These are phyloP conservation scores for Progne subis DNA, from an alignment of 2,113 vertebrate species.

Conservation along the genomic window DNA sequence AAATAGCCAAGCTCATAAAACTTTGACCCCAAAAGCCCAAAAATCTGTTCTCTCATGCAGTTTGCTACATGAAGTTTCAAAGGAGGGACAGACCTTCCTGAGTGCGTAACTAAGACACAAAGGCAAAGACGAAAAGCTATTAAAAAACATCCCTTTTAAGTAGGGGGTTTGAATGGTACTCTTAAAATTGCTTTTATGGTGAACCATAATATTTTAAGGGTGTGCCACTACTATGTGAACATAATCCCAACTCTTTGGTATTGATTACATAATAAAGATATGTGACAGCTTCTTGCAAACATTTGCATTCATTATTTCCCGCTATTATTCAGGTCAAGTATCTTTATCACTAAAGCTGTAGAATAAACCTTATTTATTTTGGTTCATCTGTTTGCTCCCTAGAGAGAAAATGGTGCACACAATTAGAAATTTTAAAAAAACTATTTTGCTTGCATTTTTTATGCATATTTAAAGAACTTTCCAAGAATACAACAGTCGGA, in stretches of 20 bases:
- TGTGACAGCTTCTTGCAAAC: not conserved
- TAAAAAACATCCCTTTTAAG: not conserved
- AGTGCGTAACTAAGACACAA: not conserved
- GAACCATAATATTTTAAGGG: not conserved
- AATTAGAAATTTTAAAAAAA: not conserved
- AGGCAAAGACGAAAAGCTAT: not conserved
- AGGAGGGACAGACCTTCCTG: not conserved
- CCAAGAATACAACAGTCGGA: not conserved
- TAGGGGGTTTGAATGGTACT: not conserved
- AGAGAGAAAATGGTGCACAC: not conserved
- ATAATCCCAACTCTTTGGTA: not conserved
- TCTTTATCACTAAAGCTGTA: slow-evolving; percentile 18
- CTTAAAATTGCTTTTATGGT: not conserved
- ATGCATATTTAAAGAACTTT: not conserved
- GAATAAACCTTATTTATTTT: slow-evolving; percentile 41
- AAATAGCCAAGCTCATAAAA: not conserved
- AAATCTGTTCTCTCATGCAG: not conserved
- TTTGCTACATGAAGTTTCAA: not conserved
- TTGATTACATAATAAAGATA: slow-evolving; percentile 12
- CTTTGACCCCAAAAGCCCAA: not conserved
- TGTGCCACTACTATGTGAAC: not conserved
- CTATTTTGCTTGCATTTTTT: not conserved
- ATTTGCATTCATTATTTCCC: not conserved
- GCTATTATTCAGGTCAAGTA: slow-evolving; percentile 31
- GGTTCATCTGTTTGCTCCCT: slow-evolving; percentile 18